These are phyloP conservation scores for Drosophila ogumai DNA, from an alignment of 1,140 invertebrate genomes.

Conservation along the genomic window DNA sequence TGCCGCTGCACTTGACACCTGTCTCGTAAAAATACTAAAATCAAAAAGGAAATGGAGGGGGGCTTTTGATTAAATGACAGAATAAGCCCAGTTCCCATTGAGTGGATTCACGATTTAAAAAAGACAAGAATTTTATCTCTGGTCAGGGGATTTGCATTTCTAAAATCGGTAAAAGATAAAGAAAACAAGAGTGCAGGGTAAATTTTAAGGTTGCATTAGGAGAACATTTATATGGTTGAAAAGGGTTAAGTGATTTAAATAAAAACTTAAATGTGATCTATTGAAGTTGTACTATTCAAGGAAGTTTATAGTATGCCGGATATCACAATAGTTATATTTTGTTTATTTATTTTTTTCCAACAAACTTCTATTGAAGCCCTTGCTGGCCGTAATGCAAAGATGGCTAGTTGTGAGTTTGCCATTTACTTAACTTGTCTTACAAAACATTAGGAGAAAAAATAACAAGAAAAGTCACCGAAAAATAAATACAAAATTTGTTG, in stretches of 20 bases:
- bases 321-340: no score
- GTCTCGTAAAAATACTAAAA: constrained; percentile 7
- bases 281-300: neutral
- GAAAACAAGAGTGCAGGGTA: neutral
- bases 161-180: constrained; percentile 10
- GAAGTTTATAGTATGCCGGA: no score
- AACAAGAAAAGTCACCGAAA: constrained; percentile 42
- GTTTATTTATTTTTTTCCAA: constrained; percentile 17
- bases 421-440: constrained; percentile 47
- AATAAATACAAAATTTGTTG: constrained; percentile 59
- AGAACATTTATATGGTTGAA: neutral
- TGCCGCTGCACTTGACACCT: constrained; percentile 56
- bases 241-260: neutral
- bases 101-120: neutral
- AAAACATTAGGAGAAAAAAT: constrained; percentile 12
- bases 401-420: constrained; percentile 41
- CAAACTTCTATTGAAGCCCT: constrained; percentile 42
- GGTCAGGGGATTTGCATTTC: constrained; percentile 26
- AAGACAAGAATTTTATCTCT: constrained; percentile 17
- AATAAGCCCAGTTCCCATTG: constrained; percentile 8
- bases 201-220: neutral
- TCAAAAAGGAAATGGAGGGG: neutral
- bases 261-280: neutral
- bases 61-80: constrained; percentile 23
- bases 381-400: constrained; percentile 36